These are phyloP conservation scores for Caenorhabditis sp. DNA, from an alignment of 2,888 invertebrate genomes.

Conservation along the genomic window DNA sequence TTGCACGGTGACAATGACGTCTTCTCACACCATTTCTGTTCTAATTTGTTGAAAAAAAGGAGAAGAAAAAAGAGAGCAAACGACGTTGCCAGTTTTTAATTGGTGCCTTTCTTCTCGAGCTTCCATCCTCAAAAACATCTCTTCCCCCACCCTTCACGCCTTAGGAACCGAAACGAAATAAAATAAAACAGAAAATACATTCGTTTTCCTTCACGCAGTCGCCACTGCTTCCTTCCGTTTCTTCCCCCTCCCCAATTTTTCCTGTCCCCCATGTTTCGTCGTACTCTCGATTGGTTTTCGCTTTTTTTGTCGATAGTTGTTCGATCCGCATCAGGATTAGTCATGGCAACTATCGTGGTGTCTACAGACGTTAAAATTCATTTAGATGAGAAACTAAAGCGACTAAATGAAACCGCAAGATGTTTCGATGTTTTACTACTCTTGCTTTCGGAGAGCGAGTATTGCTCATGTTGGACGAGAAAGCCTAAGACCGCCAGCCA, in stretches of 20 bases:
- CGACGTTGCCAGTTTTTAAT: slow-evolving; percentile 47
- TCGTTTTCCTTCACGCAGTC: slow-evolving; percentile 24
- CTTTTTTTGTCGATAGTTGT: slow-evolving; percentile 14
- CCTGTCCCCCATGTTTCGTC: slow-evolving; percentile 24
- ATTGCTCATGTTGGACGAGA: slow-evolving; percentile 35
- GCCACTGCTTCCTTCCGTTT: slow-evolving; percentile 38
- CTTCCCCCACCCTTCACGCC: slow-evolving; percentile 10
- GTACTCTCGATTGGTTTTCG: slow-evolving; percentile 47
- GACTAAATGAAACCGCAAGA: background rate
- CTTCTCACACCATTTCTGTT: slow-evolving; percentile 26
- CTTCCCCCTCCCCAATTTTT: slow-evolving; percentile 11
- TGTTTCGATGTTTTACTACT: background rate
- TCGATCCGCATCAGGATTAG: slow-evolving; percentile 24
- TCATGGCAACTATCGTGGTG: slow-evolving; percentile 6
- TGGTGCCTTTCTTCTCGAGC: slow-evolving; percentile 48
- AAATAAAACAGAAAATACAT: slow-evolving; percentile 43
- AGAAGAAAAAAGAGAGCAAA: slow-evolving; percentile 10
- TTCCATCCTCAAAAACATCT: slow-evolving; percentile 39
- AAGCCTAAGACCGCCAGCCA: slow-evolving; percentile 21
- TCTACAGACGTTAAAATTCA: background rate
- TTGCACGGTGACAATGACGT: slow-evolving; percentile 3
- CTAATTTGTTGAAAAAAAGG: slow-evolving; percentile 13
- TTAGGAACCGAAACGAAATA: slow-evolving; percentile 24
- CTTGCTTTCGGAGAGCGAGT: background rate
- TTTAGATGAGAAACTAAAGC: background rate